These are phyloP conservation scores for Agelas oroides DNA, from an alignment of 37 sponge, comb jelly and placozoan genomes.

Conservation along the genomic window DNA sequence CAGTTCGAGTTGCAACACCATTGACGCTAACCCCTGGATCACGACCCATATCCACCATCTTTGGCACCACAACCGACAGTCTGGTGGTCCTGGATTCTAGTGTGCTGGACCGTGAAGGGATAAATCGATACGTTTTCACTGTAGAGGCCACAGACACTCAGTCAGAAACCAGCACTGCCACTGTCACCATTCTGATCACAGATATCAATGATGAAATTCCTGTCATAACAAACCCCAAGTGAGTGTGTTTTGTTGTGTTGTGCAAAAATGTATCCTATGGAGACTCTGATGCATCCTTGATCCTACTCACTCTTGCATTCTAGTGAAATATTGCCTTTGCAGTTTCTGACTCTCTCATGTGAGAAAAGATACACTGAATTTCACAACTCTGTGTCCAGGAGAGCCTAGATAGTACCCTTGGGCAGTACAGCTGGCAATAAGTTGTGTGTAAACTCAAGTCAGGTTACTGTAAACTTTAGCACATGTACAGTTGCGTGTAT, in stretches of 20 bases:
- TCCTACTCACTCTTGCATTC: no score
- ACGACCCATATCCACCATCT: conserved; percentile 23
- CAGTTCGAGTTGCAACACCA: not conserved
- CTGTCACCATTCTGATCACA: conserved; percentile 35
- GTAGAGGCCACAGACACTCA: conserved; percentile 54
- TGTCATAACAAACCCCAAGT: conserved; percentile 40
- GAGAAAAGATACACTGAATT: no score
- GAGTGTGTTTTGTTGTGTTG: conserved; percentile 3
- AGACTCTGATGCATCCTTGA: no score
- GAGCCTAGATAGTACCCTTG: no score
- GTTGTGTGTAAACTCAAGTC: no score
- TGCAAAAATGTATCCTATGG: no score
- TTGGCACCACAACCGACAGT: not conserved
- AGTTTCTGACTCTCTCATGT: no score
- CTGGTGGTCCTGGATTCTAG: conserved; percentile 34
- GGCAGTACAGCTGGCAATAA: no score
- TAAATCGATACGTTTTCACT: conserved; percentile 23
- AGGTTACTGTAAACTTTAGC: no score
- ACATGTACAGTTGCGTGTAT: no score
- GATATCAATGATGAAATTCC: conserved; percentile 78
- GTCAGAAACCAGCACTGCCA: conserved; percentile 3
- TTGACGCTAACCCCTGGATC: not conserved
- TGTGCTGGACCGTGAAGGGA: conserved; percentile 46
- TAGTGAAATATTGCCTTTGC: no score
- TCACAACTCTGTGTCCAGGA: no score